phyloP scores from a whole-genome alignment of 2,797 vertebrate genomes.

The Pantherophis vulpinus region DNA sequence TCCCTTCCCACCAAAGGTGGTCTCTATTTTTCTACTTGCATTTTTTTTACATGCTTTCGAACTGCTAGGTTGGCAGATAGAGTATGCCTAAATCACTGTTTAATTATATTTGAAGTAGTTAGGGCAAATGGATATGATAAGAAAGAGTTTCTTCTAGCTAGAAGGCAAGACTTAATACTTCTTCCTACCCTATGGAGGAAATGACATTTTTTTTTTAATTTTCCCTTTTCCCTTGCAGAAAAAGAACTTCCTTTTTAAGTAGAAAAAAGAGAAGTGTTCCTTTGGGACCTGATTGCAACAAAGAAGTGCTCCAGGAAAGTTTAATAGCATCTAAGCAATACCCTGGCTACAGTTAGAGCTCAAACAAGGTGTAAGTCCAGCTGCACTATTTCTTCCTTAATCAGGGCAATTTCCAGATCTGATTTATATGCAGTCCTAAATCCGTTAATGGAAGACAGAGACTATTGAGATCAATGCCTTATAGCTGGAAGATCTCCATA shows the following conservation, averaged over 20 bases:
- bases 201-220: neutral
- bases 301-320: neutral
- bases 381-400: neutral
- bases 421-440: neutral
- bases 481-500: neutral
- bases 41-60: too few species aligned
- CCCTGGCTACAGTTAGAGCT: neutral
- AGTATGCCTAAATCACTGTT: neutral
- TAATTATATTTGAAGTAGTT: neutral
- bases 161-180: neutral
- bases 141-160: neutral
- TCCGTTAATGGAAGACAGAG: neutral
- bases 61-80: neutral
- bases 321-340: neutral
- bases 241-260: neutral
- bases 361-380: neutral
- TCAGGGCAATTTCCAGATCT: neutral
- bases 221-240: neutral
- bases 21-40: too few species aligned
- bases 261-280: neutral
- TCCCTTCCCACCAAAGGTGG: too few species aligned
- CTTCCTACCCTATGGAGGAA: neutral
- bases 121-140: neutral
- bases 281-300: too few species aligned
- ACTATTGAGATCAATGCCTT: neutral